Percentiles rank a stretch among this genome's conserved stretches.
phyloP scores from a whole-genome alignment of 2,888 invertebrate genomes.

The Pollenia amentaria region DNA sequence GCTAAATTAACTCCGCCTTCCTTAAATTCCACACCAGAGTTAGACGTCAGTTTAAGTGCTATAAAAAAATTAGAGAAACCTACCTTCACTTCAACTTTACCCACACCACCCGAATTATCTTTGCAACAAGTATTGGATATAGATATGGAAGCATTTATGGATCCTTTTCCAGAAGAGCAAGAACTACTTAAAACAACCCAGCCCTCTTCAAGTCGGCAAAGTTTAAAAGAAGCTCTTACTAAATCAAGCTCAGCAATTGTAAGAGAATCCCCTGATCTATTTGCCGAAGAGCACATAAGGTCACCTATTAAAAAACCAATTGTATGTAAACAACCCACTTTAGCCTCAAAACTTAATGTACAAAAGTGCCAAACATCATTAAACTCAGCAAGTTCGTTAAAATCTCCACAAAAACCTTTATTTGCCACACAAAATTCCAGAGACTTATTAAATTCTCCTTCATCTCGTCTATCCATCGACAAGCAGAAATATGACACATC shows the following conservation, averaged over 20 bases:
- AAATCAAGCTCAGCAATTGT: background rate
- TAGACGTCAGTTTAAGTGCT: slow-evolving; percentile 27
- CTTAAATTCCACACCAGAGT: slow-evolving; percentile 59
- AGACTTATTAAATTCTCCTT: slow-evolving; percentile 41
- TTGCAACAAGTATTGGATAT: slow-evolving; percentile 78
- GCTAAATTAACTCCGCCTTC: slow-evolving; percentile 39
- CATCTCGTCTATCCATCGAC: slow-evolving; percentile 35
- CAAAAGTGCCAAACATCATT: slow-evolving; percentile 32
- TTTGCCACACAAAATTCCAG: slow-evolving; percentile 24
- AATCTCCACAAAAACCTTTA: slow-evolving; percentile 30
- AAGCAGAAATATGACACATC: slow-evolving; percentile 67
- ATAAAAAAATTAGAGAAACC: background rate
- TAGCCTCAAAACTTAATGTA: slow-evolving; percentile 37
- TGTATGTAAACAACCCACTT: slow-evolving; percentile 74
- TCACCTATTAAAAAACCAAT: slow-evolving; percentile 63
- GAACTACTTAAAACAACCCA: slow-evolving; percentile 68
- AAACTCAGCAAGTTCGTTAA: background rate
- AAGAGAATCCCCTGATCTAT: slow-evolving; percentile 79
- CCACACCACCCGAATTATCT: slow-evolving; percentile 28
- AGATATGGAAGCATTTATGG: slow-evolving; percentile 85
- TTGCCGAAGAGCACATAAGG: slow-evolving; percentile 74
- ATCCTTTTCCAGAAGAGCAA: slow-evolving; percentile 85
- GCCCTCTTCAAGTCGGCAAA: slow-evolving; percentile 6
- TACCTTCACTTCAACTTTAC: background rate
- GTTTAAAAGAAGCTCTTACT: slow-evolving; percentile 50